phyloP scores from a whole-genome alignment of 2,797 vertebrate species.

The Fundulus diaphanus region DNA sequence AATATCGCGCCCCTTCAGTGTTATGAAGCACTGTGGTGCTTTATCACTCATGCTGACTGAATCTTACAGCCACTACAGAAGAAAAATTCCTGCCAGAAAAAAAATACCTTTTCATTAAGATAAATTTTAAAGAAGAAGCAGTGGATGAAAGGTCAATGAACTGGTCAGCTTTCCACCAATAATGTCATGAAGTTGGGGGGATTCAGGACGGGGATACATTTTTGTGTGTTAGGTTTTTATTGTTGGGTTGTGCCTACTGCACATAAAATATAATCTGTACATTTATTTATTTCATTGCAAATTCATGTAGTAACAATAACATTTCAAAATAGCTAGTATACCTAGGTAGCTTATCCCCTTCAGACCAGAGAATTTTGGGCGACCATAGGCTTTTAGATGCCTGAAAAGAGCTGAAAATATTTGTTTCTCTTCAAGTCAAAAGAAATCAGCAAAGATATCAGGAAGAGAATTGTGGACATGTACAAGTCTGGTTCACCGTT shows the following conservation, averaged over 20 bases:
- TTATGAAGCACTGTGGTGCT: constrained; percentile 33
- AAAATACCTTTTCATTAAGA: constrained; percentile 2
- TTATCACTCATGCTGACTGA: constrained; percentile 44
- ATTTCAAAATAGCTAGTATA: not conserved
- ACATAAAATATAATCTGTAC: too few relatives aligned
- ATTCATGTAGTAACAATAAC: not conserved
- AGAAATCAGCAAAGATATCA: too few relatives aligned
- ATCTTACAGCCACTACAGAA: not conserved
- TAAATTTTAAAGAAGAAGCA: not conserved
- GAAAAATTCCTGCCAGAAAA: constrained; percentile 2
- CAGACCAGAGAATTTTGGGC: not conserved
- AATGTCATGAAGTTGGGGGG: not conserved
- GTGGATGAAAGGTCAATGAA: constrained; percentile 17
- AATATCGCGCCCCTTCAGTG: constrained; percentile 35
- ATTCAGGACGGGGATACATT: not conserved
- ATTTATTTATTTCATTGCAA: not conserved
- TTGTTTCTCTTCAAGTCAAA: too few relatives aligned
- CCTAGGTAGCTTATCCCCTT: not conserved
- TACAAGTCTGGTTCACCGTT: too few relatives aligned
- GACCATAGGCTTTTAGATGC: too few relatives aligned
- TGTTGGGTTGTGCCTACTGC: too few relatives aligned
- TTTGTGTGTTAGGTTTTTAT: too few relatives aligned
- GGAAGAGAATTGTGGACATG: too few relatives aligned
- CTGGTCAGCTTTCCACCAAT: not conserved
- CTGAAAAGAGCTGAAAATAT: too few relatives aligned